Evolutionary conservation across 1,140 invertebrate genomes (phyloP).

Genomic region (Zaprionus camerounensis): DNA sequence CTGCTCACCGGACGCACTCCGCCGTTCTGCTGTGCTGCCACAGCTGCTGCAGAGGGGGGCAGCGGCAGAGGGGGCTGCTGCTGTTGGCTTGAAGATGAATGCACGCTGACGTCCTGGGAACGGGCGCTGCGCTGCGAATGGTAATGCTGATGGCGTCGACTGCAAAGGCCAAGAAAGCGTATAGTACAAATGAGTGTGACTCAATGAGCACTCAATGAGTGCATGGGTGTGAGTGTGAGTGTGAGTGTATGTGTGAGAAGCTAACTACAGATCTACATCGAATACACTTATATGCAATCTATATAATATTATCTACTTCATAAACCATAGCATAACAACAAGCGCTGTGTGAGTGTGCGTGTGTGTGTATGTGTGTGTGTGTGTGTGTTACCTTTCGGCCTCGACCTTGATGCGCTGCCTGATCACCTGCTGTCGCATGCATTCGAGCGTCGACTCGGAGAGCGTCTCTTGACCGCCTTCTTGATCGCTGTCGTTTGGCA

Average conservation of each 20-base stretch:
- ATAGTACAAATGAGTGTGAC: constrained; percentile 15
- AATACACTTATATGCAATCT: background rate
- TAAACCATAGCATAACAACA: background rate
- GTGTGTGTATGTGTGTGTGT: constrained; percentile 17
- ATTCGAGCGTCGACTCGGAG: constrained; percentile 89
- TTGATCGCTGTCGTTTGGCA: constrained; percentile 77
- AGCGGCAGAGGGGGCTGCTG: constrained; percentile 30
- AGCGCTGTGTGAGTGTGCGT: background rate
- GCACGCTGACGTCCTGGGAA: constrained; percentile 85
- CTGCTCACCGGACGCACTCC: constrained; percentile 89
- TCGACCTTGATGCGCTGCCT: constrained; percentile 89
- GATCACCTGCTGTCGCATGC: constrained; percentile 89
- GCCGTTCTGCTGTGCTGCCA: constrained; percentile 36
- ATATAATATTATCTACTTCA: background rate
- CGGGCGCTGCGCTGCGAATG: constrained; percentile 90
- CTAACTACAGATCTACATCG: background rate
- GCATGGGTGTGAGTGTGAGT: constrained; percentile 1
- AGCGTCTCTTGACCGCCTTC: constrained; percentile 82
- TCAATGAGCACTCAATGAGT: background rate
- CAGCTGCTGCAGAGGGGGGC: constrained; percentile 14
- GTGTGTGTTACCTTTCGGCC: constrained; percentile 88
- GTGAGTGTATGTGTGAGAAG: background rate
- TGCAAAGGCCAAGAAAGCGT: constrained; percentile 69
- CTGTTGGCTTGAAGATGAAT: constrained; percentile 47
- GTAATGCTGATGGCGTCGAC: constrained; percentile 89